Percentiles rank a stretch among this genome's conserved stretches.
phyloP scores from a whole-genome alignment of 2,113 vertebrate genomes.

The Otocyon megalotis region DNA sequence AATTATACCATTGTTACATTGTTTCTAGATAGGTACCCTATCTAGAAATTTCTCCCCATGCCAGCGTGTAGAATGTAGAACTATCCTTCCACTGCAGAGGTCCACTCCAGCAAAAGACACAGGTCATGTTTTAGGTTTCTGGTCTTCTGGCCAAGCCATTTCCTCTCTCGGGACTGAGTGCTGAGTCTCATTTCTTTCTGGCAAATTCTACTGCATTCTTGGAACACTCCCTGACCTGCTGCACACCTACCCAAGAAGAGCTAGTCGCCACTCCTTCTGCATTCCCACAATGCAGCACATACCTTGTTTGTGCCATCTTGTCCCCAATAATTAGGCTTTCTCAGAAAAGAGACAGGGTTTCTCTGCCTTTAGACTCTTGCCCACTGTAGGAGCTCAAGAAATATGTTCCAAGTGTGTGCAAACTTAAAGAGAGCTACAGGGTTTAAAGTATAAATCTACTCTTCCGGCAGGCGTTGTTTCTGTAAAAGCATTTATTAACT shows the following conservation, averaged over 20 bases:
- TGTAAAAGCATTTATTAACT: conserved; percentile 45
- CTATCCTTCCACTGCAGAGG: no score
- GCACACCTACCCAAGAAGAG: neutral
- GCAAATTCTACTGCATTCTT: neutral
- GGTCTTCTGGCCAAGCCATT: neutral
- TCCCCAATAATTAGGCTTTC: neutral
- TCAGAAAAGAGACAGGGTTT: neutral
- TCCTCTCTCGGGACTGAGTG: neutral
- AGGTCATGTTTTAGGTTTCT: neutral
- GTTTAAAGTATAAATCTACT: neutral
- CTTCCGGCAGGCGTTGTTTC: neutral
- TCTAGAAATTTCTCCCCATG: neutral
- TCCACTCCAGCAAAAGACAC: neutral
- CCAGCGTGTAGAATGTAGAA: neutral
- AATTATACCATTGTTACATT: neutral
- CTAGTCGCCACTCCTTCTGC: neutral
- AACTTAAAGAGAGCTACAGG: neutral
- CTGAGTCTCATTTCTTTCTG: neutral
- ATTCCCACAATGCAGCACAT: neutral
- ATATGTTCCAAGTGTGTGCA: neutral
- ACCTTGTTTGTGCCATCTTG: neutral
- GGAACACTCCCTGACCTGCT: neutral
- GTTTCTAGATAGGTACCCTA: no score
- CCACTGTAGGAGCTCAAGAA: neutral
- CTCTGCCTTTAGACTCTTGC: neutral